phyloP scores from a whole-genome alignment of 2,797 vertebrate species.

The Anolis apletophallus region DNA sequence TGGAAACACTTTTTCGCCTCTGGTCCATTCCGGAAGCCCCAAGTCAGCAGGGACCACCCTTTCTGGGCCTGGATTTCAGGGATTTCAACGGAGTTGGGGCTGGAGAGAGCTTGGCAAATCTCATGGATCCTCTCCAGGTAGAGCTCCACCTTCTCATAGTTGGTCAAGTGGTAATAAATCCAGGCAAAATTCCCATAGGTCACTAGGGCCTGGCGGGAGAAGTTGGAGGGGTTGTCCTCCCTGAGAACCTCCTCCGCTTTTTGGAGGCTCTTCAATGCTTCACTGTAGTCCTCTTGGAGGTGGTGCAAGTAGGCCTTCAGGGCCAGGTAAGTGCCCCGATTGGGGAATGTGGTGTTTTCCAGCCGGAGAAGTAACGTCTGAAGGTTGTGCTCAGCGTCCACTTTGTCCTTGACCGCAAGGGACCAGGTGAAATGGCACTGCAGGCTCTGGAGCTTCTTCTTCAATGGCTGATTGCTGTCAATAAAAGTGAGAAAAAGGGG shows the following conservation, averaged over 20 bases:
- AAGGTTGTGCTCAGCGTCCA: conserved; percentile 19
- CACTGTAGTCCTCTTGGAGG: conserved; percentile 44
- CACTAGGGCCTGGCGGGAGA: conserved; percentile 60
- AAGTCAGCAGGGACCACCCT: conserved; percentile 72
- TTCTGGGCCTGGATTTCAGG: conserved; percentile 72
- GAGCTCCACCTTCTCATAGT: conserved; percentile 38
- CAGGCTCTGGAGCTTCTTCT: conserved; percentile 63
- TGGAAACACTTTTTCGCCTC: conserved; percentile 69
- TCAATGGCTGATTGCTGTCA: conserved; percentile 32
- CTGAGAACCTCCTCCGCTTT: conserved; percentile 59
- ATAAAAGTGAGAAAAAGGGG: no score
- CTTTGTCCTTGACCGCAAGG: conserved; percentile 57
- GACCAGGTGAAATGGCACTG: conserved; percentile 78
- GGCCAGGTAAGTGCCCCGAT: conserved; percentile 65
- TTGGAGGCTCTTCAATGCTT: conserved; percentile 63
- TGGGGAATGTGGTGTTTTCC: conserved; percentile 35
- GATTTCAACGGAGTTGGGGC: conserved; percentile 58
- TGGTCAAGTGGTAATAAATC: conserved; percentile 41
- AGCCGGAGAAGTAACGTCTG: conserved; percentile 57
- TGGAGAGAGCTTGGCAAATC: conserved; percentile 58
- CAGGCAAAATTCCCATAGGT: conserved; percentile 71
- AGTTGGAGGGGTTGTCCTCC: conserved; percentile 7
- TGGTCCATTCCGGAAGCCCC: conserved; percentile 54
- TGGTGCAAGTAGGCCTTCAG: conserved; percentile 73
- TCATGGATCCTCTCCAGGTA: conserved; percentile 63